Percentiles rank a stretch among this genome's conserved stretches.
Evolutionary conservation across 2,113 vertebrate species (phyloP).

Genomic region (Lontra canadensis): DNA sequence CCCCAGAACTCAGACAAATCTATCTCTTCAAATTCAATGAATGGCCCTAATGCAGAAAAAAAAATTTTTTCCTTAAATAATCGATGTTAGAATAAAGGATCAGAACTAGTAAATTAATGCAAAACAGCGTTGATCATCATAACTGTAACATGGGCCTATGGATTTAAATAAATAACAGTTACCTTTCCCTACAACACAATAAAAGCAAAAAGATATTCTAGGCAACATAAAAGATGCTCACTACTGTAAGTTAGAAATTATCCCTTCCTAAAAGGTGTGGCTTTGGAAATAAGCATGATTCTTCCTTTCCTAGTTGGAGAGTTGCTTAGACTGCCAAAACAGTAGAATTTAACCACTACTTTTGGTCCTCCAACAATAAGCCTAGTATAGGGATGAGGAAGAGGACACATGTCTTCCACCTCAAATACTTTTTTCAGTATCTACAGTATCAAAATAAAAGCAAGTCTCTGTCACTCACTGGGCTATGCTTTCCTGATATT

Average conservation of each 20-base stretch:
- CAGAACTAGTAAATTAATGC: constrained; percentile 20
- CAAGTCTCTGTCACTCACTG: background rate
- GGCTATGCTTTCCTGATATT: background rate
- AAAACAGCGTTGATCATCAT: background rate
- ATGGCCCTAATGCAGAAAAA: constrained; percentile 83
- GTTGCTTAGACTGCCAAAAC: background rate
- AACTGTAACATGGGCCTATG: background rate
- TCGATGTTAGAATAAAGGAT: constrained; percentile 33
- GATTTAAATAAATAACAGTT: constrained; percentile 46
- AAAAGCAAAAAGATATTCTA: constrained; percentile 11
- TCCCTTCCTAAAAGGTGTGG: background rate
- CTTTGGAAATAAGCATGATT: constrained; percentile 38
- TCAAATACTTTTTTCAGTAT: constrained; percentile 34
- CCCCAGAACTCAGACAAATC: constrained; percentile 82
- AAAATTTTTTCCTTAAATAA: constrained; percentile 44
- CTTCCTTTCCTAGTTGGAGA: constrained; percentile 7
- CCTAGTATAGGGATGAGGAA: background rate
- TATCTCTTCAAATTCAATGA: constrained; percentile 83
- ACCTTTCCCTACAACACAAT: background rate
- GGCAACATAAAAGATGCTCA: constrained; percentile 24
- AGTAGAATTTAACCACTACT: background rate
- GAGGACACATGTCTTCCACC: background rate
- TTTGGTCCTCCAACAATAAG: background rate
- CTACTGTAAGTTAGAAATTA: background rate
- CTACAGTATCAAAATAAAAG: constrained; percentile 35